Percentiles rank a stretch among this genome's conserved stretches.
Evolutionary conservation across 2,888 invertebrate genomes (phyloP).

Genomic region (Scaptomyza flava): DNA sequence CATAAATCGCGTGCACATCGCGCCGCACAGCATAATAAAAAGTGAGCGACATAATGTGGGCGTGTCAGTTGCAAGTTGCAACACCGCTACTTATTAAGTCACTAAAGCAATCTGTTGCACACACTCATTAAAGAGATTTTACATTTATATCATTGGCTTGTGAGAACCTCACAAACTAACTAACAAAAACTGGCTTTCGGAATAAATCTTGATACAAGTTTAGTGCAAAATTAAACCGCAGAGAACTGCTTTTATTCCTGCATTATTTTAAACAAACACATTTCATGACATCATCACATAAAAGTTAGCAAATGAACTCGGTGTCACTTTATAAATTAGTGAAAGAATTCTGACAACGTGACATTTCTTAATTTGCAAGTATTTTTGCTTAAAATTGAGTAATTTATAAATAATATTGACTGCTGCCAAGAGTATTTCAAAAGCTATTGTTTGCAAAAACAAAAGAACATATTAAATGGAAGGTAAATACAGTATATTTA

Average conservation of each 20-base stretch:
- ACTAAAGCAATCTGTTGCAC: constrained; percentile 31
- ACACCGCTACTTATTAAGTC: constrained; percentile 19
- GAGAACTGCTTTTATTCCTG: neutral
- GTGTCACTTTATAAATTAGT: neutral
- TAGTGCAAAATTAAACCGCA: neutral
- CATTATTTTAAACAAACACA: neutral
- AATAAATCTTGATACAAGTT: constrained; percentile 1
- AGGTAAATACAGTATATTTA: no score
- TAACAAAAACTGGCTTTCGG: neutral
- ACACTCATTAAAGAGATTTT: neutral
- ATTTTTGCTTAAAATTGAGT: neutral
- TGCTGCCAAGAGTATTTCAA: neutral
- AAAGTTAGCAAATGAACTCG: neutral
- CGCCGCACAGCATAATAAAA: constrained; percentile 2
- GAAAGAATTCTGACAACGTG: neutral
- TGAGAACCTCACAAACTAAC: neutral
- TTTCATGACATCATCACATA: neutral
- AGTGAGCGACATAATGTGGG: constrained; percentile 13
- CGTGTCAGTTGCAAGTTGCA: constrained; percentile 37
- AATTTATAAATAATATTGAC: neutral
- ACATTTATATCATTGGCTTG: neutral
- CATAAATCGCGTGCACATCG: constrained; percentile 39
- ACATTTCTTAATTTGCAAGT: neutral
- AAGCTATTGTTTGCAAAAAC: neutral
- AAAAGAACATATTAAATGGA: no score